Evolutionary conservation across 2,888 invertebrate genomes (phyloP).

Genomic region (Odontocolon sp.): DNA sequence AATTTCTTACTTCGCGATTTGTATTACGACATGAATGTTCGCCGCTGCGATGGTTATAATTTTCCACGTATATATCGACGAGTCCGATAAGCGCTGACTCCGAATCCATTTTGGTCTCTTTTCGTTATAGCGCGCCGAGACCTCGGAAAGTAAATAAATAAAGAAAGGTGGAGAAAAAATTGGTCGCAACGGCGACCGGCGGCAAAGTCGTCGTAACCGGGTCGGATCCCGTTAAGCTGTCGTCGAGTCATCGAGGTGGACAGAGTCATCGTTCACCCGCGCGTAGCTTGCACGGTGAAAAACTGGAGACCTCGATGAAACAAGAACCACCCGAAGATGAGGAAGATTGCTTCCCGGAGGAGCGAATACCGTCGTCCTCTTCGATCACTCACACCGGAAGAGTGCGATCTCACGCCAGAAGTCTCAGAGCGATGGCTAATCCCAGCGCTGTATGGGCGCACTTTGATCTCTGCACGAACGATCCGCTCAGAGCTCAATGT

Average conservation of each 20-base stretch:
- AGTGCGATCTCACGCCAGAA: conserved; percentile 77
- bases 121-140: conserved; percentile 9
- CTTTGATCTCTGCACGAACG: conserved; percentile 78
- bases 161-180: neutral
- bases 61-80: too few species aligned
- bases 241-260: conserved; percentile 48
- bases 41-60: too few species aligned
- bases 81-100: too few species aligned
- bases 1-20: too few species aligned
- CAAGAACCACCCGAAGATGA: conserved; percentile 78
- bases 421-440: conserved; percentile 79
- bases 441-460: conserved; percentile 80
- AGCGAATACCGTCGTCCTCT: conserved; percentile 62
- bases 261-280: conserved; percentile 51
- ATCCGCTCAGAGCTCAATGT: conserved; percentile 78
- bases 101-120: too few species aligned
- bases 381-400: conserved; percentile 60
- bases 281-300: conserved; percentile 42
- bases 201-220: conserved; percentile 63
- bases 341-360: conserved; percentile 75
- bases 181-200: conserved; percentile 56
- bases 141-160: neutral
- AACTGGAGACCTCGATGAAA: conserved; percentile 71
- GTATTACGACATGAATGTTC: too few species aligned
- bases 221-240: conserved; percentile 65